Conservation (phyloP, 30 jellyfish, hydroid and myxozoan genomes). For the Turritopsis rubra region DNA sequence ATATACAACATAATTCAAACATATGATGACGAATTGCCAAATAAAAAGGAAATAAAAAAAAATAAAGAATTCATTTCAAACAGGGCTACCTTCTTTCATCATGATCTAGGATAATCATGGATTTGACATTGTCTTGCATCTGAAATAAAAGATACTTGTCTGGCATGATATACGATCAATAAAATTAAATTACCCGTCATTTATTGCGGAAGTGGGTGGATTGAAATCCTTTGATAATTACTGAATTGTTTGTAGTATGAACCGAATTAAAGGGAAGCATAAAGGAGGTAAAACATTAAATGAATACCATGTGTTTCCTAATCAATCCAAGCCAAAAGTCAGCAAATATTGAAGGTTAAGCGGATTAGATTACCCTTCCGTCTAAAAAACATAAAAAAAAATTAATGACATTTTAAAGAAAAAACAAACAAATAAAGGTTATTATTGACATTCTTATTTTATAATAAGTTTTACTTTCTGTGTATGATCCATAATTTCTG, state of each 20-base stretch:
- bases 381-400: too few species aligned
- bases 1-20: too few species aligned
- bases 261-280: background rate
- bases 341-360: background rate
- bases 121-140: too few species aligned
- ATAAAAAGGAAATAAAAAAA: too few species aligned
- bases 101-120: too few species aligned
- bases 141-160: background rate
- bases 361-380: background rate
- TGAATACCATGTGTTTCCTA: background rate
- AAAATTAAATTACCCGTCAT: background rate
- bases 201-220: background rate
- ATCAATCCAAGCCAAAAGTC: background rate
- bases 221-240: background rate
- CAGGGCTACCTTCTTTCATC: too few species aligned
- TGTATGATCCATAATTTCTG: too few species aligned
- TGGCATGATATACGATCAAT: background rate
- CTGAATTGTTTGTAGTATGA: background rate
- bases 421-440: background rate
- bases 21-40: too few species aligned
- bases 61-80: too few species aligned
- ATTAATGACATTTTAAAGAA: background rate
- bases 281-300: background rate
- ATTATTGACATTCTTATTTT: too few species aligned
- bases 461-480: too few species aligned